These are phyloP conservation scores for Cataglyphis altisquamis DNA, from an alignment of 2,888 invertebrate genomes.

Conservation along the genomic window DNA sequence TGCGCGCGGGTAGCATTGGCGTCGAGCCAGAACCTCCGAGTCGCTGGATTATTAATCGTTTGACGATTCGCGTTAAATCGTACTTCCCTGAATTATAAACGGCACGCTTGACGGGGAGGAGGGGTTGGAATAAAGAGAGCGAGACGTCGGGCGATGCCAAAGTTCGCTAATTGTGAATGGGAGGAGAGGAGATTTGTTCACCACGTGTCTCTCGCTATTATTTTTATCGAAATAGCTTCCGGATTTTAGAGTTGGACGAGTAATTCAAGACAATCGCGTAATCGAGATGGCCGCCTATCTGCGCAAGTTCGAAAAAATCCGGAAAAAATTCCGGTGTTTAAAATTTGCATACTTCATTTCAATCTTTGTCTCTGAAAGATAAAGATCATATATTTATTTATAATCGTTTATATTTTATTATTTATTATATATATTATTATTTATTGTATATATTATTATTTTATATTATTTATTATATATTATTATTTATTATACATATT, in stretches of 20 bases:
- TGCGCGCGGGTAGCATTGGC: slow-evolving; percentile 67
- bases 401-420: not conserved
- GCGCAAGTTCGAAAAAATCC: not conserved
- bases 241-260: not conserved
- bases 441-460: too few relatives aligned
- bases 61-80: slow-evolving; percentile 51
- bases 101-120: not conserved
- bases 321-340: not conserved
- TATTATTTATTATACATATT: not conserved
- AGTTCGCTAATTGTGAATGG: slow-evolving; percentile 22
- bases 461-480: too few relatives aligned
- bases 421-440: not conserved
- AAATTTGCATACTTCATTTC: not conserved
- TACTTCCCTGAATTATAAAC: slow-evolving; percentile 43
- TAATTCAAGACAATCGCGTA: not conserved
- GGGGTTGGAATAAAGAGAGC: not conserved
- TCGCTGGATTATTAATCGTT: slow-evolving; percentile 51
- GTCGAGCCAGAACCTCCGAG: slow-evolving; percentile 40
- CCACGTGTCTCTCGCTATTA: not conserved
- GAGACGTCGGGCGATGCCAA: not conserved
- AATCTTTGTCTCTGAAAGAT: not conserved
- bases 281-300: not conserved
- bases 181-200: not conserved
- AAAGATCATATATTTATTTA: too few relatives aligned
- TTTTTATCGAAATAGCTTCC: slow-evolving; percentile 2